Conservation (phyloP, 1,140 invertebrate genomes). For the Antheraea mylitta region DNA sequence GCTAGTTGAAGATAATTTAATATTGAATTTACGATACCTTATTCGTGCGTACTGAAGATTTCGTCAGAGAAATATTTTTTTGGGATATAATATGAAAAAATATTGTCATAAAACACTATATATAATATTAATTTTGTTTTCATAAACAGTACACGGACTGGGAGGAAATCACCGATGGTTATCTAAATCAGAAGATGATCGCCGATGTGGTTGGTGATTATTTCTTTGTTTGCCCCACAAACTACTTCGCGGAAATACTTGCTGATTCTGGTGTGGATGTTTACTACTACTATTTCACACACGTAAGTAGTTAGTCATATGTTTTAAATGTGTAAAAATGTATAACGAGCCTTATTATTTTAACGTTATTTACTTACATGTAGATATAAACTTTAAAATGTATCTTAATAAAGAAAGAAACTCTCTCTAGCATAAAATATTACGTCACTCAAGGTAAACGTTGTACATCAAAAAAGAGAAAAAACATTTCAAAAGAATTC, state of each 20-base stretch:
- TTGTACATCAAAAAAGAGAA: slow-evolving; percentile 10
- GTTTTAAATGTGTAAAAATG: no score
- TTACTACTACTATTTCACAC: slow-evolving; percentile 96
- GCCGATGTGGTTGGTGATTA: slow-evolving; percentile 95
- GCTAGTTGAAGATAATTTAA: no score
- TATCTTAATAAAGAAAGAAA: background rate
- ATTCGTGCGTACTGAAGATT: no score
- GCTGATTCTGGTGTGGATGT: slow-evolving; percentile 89
- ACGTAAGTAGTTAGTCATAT: slow-evolving; percentile 81
- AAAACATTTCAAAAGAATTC: slow-evolving; percentile 30
- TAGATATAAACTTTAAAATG: no score
- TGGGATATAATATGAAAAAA: no score
- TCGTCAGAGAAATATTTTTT: no score
- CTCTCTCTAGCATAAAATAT: background rate
- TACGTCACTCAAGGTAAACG: slow-evolving; percentile 6
- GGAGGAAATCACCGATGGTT: slow-evolving; percentile 90
- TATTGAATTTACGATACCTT: no score
- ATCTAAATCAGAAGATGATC: slow-evolving; percentile 90
- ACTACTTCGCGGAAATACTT: slow-evolving; percentile 92
- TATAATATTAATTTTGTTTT: background rate
- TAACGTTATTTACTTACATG: no score
- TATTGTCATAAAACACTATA: background rate
- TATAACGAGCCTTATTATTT: no score
- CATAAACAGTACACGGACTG: slow-evolving; percentile 91
- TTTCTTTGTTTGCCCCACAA: slow-evolving; percentile 96